These are phyloP conservation scores for Onychostoma macrolepis DNA, from an alignment of 2,113 vertebrate genomes.

Conservation along the genomic window DNA sequence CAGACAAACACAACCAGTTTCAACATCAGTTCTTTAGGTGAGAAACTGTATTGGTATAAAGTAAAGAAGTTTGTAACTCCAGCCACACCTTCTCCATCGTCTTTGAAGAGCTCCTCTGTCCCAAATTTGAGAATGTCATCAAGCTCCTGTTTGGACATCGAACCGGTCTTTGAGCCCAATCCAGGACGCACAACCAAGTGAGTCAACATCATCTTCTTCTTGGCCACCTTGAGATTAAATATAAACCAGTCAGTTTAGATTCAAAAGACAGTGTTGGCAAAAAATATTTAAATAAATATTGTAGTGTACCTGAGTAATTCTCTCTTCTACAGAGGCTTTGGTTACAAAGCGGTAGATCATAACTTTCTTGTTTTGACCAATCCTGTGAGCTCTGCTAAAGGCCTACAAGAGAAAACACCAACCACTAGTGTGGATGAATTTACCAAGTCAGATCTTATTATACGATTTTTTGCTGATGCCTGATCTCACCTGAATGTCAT, in stretches of 20 bases:
- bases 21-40: not conserved
- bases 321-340: conserved; percentile 94
- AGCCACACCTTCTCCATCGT: conserved; percentile 75
- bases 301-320: conserved; percentile 87
- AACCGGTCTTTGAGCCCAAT: conserved; percentile 94
- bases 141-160: conserved; percentile 98
- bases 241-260: not conserved
- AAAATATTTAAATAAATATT: no score
- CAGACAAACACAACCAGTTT: not conserved
- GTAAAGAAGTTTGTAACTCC: not conserved
- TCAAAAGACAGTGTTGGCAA: not conserved
- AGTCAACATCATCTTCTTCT: conserved; percentile 99
- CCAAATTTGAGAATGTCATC: conserved; percentile 98
- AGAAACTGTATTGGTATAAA: not conserved
- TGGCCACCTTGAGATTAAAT: conserved; percentile 80
- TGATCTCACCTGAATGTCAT: conserved; percentile 91
- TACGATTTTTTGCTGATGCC: no score
- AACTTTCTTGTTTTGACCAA: conserved; percentile 96
- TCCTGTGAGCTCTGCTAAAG: conserved; percentile 97
- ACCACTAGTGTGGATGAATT: not conserved
- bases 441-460: not conserved
- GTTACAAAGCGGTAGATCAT: conserved; percentile 99
- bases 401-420: conserved; percentile 74
- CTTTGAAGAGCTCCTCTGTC: conserved; percentile 94
- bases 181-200: conserved; percentile 95